Percentiles rank a stretch among this genome's conserved stretches.
Evolutionary conservation across 2,113 vertebrate species (phyloP).

Genomic region (Labrus mixtus): DNA sequence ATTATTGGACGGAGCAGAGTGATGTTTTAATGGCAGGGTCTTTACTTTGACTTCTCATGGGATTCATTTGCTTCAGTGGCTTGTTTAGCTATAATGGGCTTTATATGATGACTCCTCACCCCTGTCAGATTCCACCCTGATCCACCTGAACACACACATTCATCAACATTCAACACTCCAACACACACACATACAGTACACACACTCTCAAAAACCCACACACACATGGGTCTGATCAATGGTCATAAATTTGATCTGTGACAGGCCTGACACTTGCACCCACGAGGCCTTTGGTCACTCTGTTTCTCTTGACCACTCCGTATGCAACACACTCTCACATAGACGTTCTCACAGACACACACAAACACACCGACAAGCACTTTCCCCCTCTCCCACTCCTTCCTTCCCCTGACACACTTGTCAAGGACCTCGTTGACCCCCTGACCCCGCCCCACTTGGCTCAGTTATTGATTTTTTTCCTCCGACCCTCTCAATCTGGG

Average conservation of each 20-base stretch:
- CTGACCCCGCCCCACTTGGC: conserved; percentile 87
- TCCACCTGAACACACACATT: conserved; percentile 63
- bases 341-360: conserved; percentile 1
- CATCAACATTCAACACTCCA: conserved; percentile 47
- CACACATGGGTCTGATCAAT: conserved; percentile 86
- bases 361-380: conserved; percentile 41
- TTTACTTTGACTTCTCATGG: conserved; percentile 36
- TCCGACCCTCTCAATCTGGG: conserved; percentile 86
- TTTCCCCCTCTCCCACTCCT: conserved; percentile 73
- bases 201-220: neutral
- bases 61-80: conserved; percentile 72
- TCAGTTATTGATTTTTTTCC: conserved; percentile 88
- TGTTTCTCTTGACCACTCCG: conserved; percentile 73
- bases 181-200: conserved; percentile 34
- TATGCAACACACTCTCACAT: conserved; percentile 52
- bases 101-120: conserved; percentile 82
- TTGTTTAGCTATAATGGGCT: conserved; percentile 72
- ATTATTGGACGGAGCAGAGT: neutral
- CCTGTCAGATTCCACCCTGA: conserved; percentile 74
- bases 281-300: conserved; percentile 79
- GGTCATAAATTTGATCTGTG: conserved; percentile 90
- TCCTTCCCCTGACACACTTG: conserved; percentile 89
- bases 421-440: conserved; percentile 93
- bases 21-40: conserved; percentile 19
- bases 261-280: conserved; percentile 86